Conservation (phyloP, 2,113 vertebrate species). For the Elephantulus edwardii region DNA sequence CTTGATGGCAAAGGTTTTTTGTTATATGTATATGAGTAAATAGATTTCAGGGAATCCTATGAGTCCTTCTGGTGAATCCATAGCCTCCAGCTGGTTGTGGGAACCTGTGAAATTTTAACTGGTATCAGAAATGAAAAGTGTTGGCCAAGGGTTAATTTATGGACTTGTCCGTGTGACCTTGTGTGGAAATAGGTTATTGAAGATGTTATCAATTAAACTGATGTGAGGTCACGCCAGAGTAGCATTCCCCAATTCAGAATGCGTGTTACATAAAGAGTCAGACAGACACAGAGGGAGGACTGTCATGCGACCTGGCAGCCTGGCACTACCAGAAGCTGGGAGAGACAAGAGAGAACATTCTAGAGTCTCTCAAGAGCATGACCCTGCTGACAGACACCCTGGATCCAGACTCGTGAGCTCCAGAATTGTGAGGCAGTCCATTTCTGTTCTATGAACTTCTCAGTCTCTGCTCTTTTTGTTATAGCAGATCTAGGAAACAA, state of each 20-base stretch:
- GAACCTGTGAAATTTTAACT: background rate
- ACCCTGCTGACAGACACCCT: background rate
- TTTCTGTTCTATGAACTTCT: background rate
- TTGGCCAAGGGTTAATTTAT: background rate
- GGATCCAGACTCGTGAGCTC: background rate
- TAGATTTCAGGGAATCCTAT: background rate
- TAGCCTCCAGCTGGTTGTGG: background rate
- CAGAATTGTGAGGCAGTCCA: background rate
- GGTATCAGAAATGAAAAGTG: background rate
- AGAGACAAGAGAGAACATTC: background rate
- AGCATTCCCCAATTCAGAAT: background rate
- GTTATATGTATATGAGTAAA: background rate
- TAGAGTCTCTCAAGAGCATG: background rate
- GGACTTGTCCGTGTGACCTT: background rate
- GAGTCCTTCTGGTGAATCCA: background rate
- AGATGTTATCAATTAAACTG: background rate
- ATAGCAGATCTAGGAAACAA: background rate
- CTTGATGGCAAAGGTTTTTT: background rate
- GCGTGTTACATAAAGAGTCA: too few relatives aligned
- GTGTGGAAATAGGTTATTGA: background rate
- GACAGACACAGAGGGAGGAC: background rate
- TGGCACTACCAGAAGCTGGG: background rate
- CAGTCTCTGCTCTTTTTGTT: background rate
- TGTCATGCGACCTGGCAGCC: background rate
- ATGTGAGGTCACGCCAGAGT: background rate